Conservation (phyloP, 2,888 invertebrate species). For the Coenonympha arcania region DNA sequence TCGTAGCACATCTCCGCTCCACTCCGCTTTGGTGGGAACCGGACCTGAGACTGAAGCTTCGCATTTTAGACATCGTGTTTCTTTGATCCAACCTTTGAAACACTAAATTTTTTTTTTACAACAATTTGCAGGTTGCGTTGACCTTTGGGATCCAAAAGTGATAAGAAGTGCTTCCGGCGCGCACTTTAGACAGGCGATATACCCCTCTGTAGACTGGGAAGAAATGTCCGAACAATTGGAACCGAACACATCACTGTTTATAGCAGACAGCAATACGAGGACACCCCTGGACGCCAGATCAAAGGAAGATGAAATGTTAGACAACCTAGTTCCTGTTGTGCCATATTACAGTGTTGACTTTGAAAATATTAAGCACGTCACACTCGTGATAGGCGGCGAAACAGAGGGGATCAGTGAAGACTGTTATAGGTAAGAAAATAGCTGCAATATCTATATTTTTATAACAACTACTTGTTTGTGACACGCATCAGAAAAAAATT, state of each 20-base stretch:
- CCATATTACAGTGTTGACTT: slow-evolving; percentile 79
- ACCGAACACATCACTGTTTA: slow-evolving; percentile 70
- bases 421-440: slow-evolving; percentile 76
- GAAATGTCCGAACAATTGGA: slow-evolving; percentile 69
- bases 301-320: slow-evolving; percentile 18
- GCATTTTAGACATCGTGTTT: too few relatives aligned
- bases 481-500: too few relatives aligned
- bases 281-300: slow-evolving; percentile 29
- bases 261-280: slow-evolving; percentile 78
- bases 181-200: slow-evolving; percentile 85
- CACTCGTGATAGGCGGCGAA: slow-evolving; percentile 90
- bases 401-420: slow-evolving; percentile 87
- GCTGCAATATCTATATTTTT: too few relatives aligned
- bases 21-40: too few relatives aligned
- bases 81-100: background rate
- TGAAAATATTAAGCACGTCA: slow-evolving; percentile 66
- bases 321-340: slow-evolving; percentile 63
- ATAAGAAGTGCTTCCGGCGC: slow-evolving; percentile 87
- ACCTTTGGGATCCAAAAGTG: slow-evolving; percentile 92
- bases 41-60: too few relatives aligned
- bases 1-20: too few relatives aligned
- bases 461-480: too few relatives aligned
- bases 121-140: slow-evolving; percentile 81
- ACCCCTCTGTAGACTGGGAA: slow-evolving; percentile 78
- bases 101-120: background rate